Percentiles rank a stretch among this genome's conserved stretches.
Conservation (phyloP, 37 sponge, comb jelly and placozoan genomes). For the Ianthella basta region DNA sequence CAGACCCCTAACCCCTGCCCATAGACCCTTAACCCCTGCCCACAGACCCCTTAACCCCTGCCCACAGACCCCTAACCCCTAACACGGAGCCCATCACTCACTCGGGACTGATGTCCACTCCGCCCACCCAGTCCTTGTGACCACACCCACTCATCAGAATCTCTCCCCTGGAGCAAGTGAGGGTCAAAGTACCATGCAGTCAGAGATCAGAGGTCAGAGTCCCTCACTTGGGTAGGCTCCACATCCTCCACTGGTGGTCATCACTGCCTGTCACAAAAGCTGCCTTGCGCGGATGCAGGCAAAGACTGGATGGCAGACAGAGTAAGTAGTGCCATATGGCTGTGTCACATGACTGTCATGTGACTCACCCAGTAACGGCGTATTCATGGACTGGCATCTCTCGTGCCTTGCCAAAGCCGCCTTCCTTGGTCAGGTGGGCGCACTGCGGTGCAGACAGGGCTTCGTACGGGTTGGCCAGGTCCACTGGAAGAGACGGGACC, state of each 20-base stretch:
- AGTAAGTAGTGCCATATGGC: background rate
- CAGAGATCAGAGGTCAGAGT: background rate
- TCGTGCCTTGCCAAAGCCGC: conserved; percentile 52
- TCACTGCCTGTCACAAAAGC: conserved; percentile 90
- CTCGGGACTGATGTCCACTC: conserved; percentile 63
- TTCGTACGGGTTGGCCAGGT: conserved; percentile 60
- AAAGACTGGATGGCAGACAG: background rate
- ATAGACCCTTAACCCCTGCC: too few species aligned
- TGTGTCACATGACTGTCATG: background rate
- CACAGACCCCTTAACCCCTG: too few species aligned
- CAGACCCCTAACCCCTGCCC: background rate
- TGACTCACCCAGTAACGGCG: conserved; percentile 47
- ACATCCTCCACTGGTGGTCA: conserved; percentile 94
- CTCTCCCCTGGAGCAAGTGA: background rate
- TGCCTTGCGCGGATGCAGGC: conserved; percentile 75
- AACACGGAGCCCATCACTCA: background rate
- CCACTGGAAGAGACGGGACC: conserved; percentile 42
- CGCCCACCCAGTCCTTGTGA: conserved; percentile 89
- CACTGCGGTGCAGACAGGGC: conserved; percentile 36
- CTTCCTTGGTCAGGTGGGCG: conserved; percentile 78
- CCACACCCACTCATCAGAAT: conserved; percentile 83
- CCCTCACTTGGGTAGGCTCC: conserved; percentile 73
- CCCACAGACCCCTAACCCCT: too few species aligned
- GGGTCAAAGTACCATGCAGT: background rate
- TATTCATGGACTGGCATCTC: conserved; percentile 64